Percentiles rank a stretch among this genome's conserved stretches.
Evolutionary conservation across 23 tunicate species (phyloP).

Genomic region (Trididemnum clinides): DNA sequence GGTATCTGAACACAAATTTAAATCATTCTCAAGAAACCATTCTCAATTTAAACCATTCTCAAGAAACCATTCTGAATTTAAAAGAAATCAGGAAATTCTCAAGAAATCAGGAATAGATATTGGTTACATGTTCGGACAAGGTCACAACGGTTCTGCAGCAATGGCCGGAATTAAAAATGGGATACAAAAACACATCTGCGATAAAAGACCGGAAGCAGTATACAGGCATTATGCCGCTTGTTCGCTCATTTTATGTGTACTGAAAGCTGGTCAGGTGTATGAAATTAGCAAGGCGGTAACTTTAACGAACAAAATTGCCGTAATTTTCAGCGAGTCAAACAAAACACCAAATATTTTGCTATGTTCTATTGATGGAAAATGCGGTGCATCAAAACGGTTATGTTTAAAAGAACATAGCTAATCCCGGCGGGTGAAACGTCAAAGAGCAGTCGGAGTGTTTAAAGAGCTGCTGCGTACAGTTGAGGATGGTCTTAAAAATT

Average conservation of each 20-base stretch:
- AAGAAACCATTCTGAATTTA: too few species aligned
- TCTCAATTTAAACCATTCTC: too few species aligned
- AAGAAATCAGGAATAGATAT: not conserved
- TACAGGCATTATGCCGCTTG: not conserved
- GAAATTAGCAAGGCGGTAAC: not conserved
- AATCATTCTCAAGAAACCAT: not conserved
- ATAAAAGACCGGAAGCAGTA: not conserved
- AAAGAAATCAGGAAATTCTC: too few species aligned
- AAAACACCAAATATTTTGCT: conserved; percentile 2
- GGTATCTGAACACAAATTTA: not conserved
- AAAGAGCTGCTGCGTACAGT: not conserved
- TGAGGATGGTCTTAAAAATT: not conserved
- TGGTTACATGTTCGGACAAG: conserved; percentile 5
- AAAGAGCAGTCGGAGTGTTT: not conserved
- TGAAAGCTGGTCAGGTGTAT: not conserved
- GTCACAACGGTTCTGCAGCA: not conserved
- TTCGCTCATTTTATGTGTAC: not conserved
- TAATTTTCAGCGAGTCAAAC: not conserved
- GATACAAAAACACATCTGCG: not conserved
- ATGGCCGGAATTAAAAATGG: not conserved
- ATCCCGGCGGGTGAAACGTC: not conserved
- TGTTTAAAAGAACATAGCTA: not conserved
- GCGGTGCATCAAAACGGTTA: not conserved
- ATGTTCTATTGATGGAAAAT: not conserved
- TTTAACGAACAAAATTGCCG: not conserved